phyloP scores from a whole-genome alignment of 2,888 invertebrate species.

The Ophion costatus region DNA sequence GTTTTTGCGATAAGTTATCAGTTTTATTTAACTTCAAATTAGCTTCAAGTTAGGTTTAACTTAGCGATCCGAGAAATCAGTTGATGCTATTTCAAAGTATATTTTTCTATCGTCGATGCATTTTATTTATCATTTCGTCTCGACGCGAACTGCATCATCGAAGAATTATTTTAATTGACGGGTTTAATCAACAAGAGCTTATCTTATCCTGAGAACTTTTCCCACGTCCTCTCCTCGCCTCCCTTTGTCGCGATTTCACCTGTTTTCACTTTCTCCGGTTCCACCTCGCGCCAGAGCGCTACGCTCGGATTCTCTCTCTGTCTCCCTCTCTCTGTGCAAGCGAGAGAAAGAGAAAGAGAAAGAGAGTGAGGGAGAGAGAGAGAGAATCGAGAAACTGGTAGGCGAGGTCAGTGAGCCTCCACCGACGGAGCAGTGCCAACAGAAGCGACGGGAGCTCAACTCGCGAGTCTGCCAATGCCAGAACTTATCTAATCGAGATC shows the following conservation, averaged over 20 bases:
- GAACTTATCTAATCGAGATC: slow-evolving; percentile 47
- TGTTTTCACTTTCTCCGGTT: slow-evolving; percentile 68
- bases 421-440: slow-evolving; percentile 48
- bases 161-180: slow-evolving; percentile 36
- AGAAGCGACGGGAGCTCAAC: slow-evolving; percentile 33
- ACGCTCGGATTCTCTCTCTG: background rate
- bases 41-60: too few species aligned
- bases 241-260: slow-evolving; percentile 66
- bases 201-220: slow-evolving; percentile 37
- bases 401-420: slow-evolving; percentile 68
- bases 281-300: slow-evolving; percentile 30
- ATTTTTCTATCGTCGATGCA: background rate
- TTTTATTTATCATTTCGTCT: background rate
- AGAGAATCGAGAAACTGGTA: slow-evolving; percentile 59
- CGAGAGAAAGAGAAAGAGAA: slow-evolving; percentile 33
- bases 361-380: slow-evolving; percentile 35
- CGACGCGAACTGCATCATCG: background rate
- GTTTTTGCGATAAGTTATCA: too few species aligned
- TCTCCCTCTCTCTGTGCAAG: background rate
- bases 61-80: too few species aligned
- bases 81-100: too few species aligned
- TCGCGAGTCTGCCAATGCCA: slow-evolving; percentile 29
- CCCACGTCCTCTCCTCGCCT: background rate
- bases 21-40: too few species aligned
- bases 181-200: slow-evolving; percentile 25